phyloP scores from a whole-genome alignment of 2,888 invertebrate species.

The Agonopterix alstromeriana region DNA sequence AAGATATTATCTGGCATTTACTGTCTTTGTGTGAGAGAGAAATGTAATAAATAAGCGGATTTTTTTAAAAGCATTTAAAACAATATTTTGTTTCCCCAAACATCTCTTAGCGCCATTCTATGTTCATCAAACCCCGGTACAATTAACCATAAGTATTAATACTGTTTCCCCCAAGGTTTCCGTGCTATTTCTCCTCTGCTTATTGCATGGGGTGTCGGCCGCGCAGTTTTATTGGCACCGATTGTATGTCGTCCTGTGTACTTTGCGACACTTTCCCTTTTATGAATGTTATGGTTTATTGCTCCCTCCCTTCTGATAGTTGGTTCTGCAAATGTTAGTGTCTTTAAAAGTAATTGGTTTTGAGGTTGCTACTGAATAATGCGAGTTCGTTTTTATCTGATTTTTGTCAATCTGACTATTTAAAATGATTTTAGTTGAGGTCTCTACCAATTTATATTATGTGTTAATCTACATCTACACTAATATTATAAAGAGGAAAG shows the following conservation, averaged over 20 bases:
- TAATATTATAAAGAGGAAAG: too few species aligned
- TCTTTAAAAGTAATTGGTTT: constrained; percentile 31
- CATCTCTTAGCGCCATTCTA: constrained; percentile 37
- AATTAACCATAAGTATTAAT: constrained; percentile 76
- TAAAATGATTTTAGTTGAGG: too few species aligned
- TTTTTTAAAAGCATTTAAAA: too few species aligned
- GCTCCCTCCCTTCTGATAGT: constrained; percentile 34
- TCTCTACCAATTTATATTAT: too few species aligned
- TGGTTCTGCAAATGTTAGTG: constrained; percentile 25
- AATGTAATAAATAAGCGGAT: too few species aligned
- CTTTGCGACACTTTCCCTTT: constrained; percentile 65
- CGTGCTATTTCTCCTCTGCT: constrained; percentile 67
- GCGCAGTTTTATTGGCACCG: constrained; percentile 68
- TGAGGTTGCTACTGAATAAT: not conserved
- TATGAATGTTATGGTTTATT: constrained; percentile 64
- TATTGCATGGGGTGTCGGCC: constrained; percentile 57
- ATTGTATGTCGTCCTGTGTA: constrained; percentile 58
- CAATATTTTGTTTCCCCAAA: too few species aligned
- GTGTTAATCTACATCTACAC: too few species aligned
- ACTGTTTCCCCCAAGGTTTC: constrained; percentile 71
- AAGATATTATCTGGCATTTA: too few species aligned
- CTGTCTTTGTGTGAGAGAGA: too few species aligned
- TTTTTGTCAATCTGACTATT: too few species aligned
- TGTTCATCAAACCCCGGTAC: constrained; percentile 38
- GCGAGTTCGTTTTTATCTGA: too few species aligned